A percentile compares a stretch with the other conserved stretches of the same genome.
phyloP scores from a whole-genome alignment of 2,888 invertebrate species.

The Notodonta ziczac region DNA sequence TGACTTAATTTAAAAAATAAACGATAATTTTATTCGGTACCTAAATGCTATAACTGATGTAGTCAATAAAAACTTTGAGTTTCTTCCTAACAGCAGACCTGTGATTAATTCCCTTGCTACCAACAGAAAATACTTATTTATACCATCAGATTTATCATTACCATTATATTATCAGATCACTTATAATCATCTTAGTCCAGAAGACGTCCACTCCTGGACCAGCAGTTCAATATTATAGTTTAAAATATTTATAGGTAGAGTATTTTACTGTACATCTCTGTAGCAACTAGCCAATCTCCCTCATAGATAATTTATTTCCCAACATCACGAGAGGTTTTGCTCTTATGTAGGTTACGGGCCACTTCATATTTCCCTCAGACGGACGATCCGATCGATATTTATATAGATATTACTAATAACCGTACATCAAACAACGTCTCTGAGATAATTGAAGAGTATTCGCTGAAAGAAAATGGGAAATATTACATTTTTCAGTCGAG shows the following conservation, averaged over 20 bases:
- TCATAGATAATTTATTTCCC: slow-evolving; percentile 78
- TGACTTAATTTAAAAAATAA: too few species aligned
- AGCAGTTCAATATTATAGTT: neutral
- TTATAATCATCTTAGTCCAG: too few species aligned
- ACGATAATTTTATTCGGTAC: too few species aligned
- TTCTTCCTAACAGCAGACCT: too few species aligned
- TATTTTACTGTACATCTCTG: slow-evolving; percentile 31
- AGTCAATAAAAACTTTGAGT: too few species aligned
- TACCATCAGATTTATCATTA: too few species aligned
- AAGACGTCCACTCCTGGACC: too few species aligned
- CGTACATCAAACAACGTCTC: slow-evolving; percentile 15
- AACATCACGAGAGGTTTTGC: slow-evolving; percentile 75
- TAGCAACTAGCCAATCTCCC: slow-evolving; percentile 76
- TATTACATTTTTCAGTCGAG: neutral
- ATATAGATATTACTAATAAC: slow-evolving; percentile 33
- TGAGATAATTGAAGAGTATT: slow-evolving; percentile 17
- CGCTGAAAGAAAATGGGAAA: neutral
- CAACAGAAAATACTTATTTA: too few species aligned
- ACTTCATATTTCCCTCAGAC: slow-evolving; percentile 66
- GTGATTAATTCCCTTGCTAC: too few species aligned
- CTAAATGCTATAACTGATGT: too few species aligned
- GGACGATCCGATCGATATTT: slow-evolving; percentile 42
- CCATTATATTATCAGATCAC: too few species aligned
- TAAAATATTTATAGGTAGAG: slow-evolving; percentile 47
- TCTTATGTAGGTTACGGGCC: slow-evolving; percentile 64